phyloP scores from a whole-genome alignment of 35 echinoderm and acorn worm genomes.

The Eucidaris tribuloides region DNA sequence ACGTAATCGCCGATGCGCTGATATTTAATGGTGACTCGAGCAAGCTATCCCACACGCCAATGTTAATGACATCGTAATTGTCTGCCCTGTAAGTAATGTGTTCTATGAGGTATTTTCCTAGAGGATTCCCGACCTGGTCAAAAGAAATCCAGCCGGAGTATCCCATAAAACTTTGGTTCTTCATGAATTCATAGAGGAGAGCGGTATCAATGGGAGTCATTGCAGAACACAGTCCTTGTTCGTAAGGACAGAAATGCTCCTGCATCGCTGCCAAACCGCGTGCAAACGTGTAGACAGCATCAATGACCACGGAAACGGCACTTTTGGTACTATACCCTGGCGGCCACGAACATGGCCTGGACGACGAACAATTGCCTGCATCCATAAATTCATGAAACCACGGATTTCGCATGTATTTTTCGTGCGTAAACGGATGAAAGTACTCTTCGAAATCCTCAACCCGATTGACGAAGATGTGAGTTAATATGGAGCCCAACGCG shows the following conservation, averaged over 20 bases:
- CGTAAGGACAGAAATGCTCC: not conserved
- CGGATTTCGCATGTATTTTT: not conserved
- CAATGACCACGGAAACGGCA: not conserved
- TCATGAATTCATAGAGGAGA: not conserved
- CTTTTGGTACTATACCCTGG: not conserved
- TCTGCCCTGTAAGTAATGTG: not conserved
- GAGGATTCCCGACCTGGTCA: not conserved
- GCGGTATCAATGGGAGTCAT: not conserved
- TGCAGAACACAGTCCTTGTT: not conserved
- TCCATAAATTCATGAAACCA: not conserved
- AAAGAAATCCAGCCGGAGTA: not conserved
- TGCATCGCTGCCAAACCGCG: conserved; percentile 5
- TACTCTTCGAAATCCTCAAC: not conserved
- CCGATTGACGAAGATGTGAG: not conserved
- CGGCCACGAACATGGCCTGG: not conserved
- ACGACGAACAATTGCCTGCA: not conserved
- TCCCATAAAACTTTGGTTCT: not conserved
- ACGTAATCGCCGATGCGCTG: too few species aligned
- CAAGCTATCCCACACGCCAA: conserved; percentile 25
- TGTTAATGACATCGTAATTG: not conserved
- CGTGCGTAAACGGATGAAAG: not conserved
- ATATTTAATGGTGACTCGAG: not conserved
- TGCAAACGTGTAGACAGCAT: conserved; percentile 20
- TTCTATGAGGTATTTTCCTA: conserved; percentile 18
- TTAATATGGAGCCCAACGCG: not conserved